Percentiles rank a stretch among this genome's conserved stretches.
These are phyloP conservation scores for Cepaea hortensis DNA, from an alignment of 2,888 invertebrate genomes.

Conservation along the genomic window DNA sequence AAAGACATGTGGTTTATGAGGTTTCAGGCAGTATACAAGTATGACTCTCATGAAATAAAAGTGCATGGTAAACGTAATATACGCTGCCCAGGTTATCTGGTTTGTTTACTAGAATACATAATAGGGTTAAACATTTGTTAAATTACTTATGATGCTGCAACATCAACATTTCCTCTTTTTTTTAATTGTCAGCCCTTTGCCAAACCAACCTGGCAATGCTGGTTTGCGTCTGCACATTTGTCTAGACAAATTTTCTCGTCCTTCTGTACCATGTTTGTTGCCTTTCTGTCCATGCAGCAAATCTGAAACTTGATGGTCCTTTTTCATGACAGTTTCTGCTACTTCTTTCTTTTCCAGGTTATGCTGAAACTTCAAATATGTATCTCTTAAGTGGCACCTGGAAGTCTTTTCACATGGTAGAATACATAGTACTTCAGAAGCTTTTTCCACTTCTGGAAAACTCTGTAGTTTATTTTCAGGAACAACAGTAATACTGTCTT, in stretches of 20 bases:
- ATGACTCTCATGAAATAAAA: no score
- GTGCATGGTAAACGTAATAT: no score
- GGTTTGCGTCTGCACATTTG: slow-evolving; percentile 36
- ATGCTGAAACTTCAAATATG: background rate
- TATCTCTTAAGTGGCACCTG: background rate
- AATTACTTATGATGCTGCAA: background rate
- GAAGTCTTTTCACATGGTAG: background rate
- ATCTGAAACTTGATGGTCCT: background rate
- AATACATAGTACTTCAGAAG: background rate
- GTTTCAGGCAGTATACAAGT: no score
- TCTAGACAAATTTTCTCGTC: slow-evolving; percentile 26
- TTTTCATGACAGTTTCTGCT: background rate
- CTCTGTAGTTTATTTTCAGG: background rate
- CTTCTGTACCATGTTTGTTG: background rate
- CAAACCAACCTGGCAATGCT: slow-evolving; percentile 70
- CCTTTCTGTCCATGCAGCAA: background rate
- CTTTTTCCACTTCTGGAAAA: background rate
- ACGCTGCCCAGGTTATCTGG: no score
- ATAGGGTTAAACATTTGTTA: no score
- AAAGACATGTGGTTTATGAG: no score
- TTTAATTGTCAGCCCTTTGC: slow-evolving; percentile 66
- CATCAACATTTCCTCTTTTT: slow-evolving; percentile 55
- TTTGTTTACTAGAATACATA: no score
- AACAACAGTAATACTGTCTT: background rate
- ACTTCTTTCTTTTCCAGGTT: background rate